Conservation (phyloP, 2,888 invertebrate species). For the Ariolimax columbianus region DNA sequence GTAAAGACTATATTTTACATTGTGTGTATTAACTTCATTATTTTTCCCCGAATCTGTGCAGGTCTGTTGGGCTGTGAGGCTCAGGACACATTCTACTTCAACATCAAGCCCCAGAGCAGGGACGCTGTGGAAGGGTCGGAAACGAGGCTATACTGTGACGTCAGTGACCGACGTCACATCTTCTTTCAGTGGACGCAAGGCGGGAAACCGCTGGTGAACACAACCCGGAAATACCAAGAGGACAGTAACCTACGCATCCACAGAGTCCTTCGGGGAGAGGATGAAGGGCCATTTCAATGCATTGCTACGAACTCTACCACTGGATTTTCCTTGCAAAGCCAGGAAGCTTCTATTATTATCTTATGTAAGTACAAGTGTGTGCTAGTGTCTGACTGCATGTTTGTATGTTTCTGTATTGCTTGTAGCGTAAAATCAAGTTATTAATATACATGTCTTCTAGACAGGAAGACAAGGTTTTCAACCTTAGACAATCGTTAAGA, state of each 20-base stretch:
- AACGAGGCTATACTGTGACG: constrained; percentile 72
- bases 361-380: constrained; percentile 83
- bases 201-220: constrained; percentile 76
- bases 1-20: too few relatives aligned
- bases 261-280: constrained; percentile 81
- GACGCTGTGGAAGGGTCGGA: constrained; percentile 75
- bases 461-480: too few relatives aligned
- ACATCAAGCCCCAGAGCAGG: constrained; percentile 75
- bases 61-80: constrained; percentile 11
- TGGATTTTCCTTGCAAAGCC: constrained; percentile 81
- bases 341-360: constrained; percentile 83
- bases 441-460: too few relatives aligned
- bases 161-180: constrained; percentile 73
- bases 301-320: constrained; percentile 81
- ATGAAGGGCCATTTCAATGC: constrained; percentile 83
- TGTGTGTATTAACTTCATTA: too few relatives aligned
- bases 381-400: too few relatives aligned
- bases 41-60: too few relatives aligned
- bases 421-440: too few relatives aligned
- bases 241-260: constrained; percentile 82
- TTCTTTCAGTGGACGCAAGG: constrained; percentile 79
- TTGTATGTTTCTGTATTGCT: not conserved
- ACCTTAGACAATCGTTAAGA: too few relatives aligned
- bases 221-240: constrained; percentile 79
- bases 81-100: constrained; percentile 78